Percentiles rank a stretch among this genome's conserved stretches.
Conservation (phyloP, 92 coral and sea anemone species). For the Porites evermanni region DNA sequence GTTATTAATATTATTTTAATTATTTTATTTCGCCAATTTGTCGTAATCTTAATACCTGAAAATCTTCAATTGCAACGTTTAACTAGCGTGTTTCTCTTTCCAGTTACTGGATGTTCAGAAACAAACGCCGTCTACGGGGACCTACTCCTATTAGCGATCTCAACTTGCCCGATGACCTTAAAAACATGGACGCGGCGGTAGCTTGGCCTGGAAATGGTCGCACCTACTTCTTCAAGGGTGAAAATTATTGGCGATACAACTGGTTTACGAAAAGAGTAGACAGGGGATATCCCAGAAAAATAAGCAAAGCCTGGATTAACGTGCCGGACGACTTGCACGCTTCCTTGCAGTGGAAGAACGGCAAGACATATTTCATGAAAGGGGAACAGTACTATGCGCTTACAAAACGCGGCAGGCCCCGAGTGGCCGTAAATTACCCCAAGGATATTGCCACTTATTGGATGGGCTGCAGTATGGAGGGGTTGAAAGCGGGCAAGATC, state of each 20-base stretch:
- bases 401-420: conserved; percentile 36
- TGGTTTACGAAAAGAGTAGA: conserved; percentile 55
- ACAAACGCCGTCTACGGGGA: conserved; percentile 41
- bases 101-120: conserved; percentile 64
- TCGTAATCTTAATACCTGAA: neutral
- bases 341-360: conserved; percentile 83
- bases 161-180: conserved; percentile 67
- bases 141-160: conserved; percentile 57
- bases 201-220: conserved; percentile 92
- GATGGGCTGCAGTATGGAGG: conserved; percentile 68
- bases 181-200: conserved; percentile 78
- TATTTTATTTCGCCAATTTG: neutral
- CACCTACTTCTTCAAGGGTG: conserved; percentile 84
- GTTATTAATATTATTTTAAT: too few species aligned
- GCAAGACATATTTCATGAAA: conserved; percentile 83
- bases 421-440: conserved; percentile 64
- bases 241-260: conserved; percentile 85
- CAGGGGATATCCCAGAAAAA: conserved; percentile 77
- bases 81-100: neutral
- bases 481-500: conserved; percentile 18
- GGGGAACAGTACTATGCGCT: conserved; percentile 59
- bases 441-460: conserved; percentile 60
- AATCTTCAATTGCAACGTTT: neutral
- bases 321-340: conserved; percentile 74
- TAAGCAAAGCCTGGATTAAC: conserved; percentile 62